Base-by-base conservation (phyloP, 2,888 invertebrate genomes). In the Philhelius pedissequus region DNA sequence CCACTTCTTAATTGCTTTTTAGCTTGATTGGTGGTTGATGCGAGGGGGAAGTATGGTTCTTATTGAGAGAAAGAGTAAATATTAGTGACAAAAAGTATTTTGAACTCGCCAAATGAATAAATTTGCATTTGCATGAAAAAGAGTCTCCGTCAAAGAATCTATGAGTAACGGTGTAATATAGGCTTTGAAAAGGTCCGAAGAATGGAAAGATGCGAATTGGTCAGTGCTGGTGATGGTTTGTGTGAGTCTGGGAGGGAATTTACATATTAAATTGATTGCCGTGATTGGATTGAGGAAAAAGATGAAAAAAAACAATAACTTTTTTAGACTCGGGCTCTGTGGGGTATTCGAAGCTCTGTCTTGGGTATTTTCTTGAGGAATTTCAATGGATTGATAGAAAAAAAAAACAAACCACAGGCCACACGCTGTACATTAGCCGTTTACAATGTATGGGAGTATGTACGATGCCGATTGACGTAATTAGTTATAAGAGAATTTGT, bases 231-330 rank as follows among this genome's bases (percentile, higher is more conserved):
- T 15, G 7, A 1, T 4, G 27, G 30, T n/a, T n/a, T 60, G 66
- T 54, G 60, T 13, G 69, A 38, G 58, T 27, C 40, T 56, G 56
- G 35, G 32, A n/a, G 50, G 25, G 50, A 79, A 79, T 82, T 78
- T 77, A 56, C 82, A 77, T 82, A 56, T 69, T 54, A 48, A 78
- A 77, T 82, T 82, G 82, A 68, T 66, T 82, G 74, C 40, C 73
- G 62, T 68, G 22, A 60, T 58, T 40, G 27, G 45, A 60, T 60
- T 64, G 43, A 30, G 30, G 30, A 76, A 30, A 25, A 20, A 60
- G 35, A 22, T 5, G 11, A 15, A 6, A 25, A n/a, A 45, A 48
- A 45, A 32, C 7, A 18, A 43, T 18, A n/a, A 30, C 11, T 40
- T 40, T 18, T n/a, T 3, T 27, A 11, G 1, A 6, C n/a, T n/a